Evolutionary conservation across 2,113 vertebrate genomes (phyloP).

Genomic region (Entomyzon cyanotis): DNA sequence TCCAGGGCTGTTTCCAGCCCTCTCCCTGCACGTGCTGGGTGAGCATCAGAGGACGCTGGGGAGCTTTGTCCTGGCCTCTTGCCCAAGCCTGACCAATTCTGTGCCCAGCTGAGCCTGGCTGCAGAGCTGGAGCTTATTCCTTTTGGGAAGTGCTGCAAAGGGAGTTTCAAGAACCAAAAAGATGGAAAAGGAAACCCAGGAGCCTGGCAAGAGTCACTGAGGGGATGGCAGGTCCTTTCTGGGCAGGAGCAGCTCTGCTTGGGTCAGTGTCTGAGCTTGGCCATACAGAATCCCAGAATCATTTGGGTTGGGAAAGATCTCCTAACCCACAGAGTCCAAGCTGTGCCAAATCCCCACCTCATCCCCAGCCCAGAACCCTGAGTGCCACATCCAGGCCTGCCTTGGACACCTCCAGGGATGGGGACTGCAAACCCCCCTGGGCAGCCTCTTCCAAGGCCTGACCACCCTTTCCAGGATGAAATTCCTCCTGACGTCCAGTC

Average conservation of each 20-base stretch:
- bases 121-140: neutral
- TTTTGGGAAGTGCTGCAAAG: neutral
- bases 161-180: neutral
- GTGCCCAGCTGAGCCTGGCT: neutral
- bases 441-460: neutral
- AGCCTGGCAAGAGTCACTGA: neutral
- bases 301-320: neutral
- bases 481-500: rapidly evolving
- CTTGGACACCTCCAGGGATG: neutral
- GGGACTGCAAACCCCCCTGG: neutral
- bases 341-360: neutral
- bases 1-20: neutral
- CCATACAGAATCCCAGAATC: neutral
- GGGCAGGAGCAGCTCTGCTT: neutral
- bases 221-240: neutral
- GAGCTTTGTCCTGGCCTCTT: neutral
- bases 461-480: rapidly evolving
- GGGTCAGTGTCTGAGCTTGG: neutral
- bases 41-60: neutral
- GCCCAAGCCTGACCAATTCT: neutral
- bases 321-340: neutral
- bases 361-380: neutral
- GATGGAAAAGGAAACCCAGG: neutral
- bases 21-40: neutral
- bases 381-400: neutral